Base-by-base conservation (phyloP, 1,140 invertebrate genomes). In the Drosophila pectinifera region DNA sequence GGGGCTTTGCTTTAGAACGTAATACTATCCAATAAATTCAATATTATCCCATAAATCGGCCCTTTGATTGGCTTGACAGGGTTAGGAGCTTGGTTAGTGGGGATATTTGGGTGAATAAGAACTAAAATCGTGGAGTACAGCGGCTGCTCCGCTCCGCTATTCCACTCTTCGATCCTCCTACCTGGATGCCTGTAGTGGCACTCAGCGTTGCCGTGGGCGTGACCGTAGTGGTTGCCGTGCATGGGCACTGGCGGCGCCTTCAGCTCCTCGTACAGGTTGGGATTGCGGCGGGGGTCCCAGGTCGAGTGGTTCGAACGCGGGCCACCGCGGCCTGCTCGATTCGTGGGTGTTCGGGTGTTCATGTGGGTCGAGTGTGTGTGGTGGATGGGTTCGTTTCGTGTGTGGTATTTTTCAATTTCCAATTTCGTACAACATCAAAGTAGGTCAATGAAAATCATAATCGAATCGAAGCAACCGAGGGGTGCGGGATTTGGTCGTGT, bases 201-300 rank as follows among this genome's bases (percentile, higher is more conserved):
- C 79, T 95, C 94, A 79, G 94, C 94, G 69, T 94, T 94, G 67
- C 94, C 94, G 42, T 86, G 93, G 63, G 75, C 75, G 62, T 90
- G 90, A 53, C 84, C 78, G 54, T 90, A 90, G 46, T 88, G 83
- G 61, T 89, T 89, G 58, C 90, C 90, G 56, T 90, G 90, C 78
- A 92, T 72, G 51, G 92, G 92, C 34, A 92, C 93, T 80, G 95
- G 94, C 41, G 94, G 94, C n/a, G 92, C 85, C 90, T 94, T 94
- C 83, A 96, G 93, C 93, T 97, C 96, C 93, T 97, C 96, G 93
- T 97, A 97, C 54, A 91, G 77, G 93, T 97, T 96, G 91, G 97
- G 96, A 57, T 83, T 83, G 39, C 96, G 93, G 46, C 96, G 94
- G 49, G 96, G 96, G 93, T 97, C 96, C 96, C 96, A 97, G 84